Percentiles rank a stretch among this genome's conserved stretches.
These are phyloP conservation scores for Heliconius hermathena DNA, from an alignment of 1,140 invertebrate genomes.

Conservation along the genomic window DNA sequence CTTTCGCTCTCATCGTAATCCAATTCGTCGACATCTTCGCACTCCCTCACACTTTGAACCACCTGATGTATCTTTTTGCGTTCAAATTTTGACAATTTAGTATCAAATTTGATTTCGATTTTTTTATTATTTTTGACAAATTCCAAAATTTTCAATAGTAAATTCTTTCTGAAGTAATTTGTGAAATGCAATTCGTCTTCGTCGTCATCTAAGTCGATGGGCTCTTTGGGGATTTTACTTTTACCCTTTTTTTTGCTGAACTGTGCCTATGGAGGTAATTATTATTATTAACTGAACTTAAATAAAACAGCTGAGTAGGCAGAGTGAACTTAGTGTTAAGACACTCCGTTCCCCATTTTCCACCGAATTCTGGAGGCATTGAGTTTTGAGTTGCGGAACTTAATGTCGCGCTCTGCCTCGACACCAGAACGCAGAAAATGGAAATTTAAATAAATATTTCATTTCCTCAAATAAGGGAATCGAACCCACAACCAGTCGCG, in stretches of 20 bases:
- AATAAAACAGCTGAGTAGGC: not conserved
- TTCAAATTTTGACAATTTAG: constrained; percentile 35
- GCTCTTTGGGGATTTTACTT: not conserved
- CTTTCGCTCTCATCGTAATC: not conserved
- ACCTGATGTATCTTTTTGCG: constrained; percentile 45
- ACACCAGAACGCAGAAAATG: too few relatives aligned
- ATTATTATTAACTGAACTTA: not conserved
- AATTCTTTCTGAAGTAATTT: constrained; percentile 33
- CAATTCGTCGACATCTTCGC: constrained; percentile 23
- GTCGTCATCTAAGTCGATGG: not conserved
- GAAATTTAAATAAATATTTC: too few relatives aligned
- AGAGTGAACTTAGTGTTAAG: too few relatives aligned
- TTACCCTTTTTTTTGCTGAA: not conserved
- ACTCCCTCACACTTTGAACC: constrained; percentile 32
- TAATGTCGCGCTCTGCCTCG: too few relatives aligned
- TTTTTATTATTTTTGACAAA: constrained; percentile 53
- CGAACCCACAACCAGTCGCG: too few relatives aligned
- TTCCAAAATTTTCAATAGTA: constrained; percentile 43
- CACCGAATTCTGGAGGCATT: too few relatives aligned
- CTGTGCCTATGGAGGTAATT: not conserved
- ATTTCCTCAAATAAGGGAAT: too few relatives aligned
- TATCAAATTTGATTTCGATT: constrained; percentile 48
- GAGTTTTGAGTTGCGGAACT: too few relatives aligned
- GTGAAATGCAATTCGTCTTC: constrained; percentile 16
- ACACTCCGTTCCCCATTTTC: too few relatives aligned